Evolutionary conservation across 2,797 vertebrate species (phyloP), one percentile per base, ranked within the genome.

Genomic region (Microchirus variegatus): DNA sequence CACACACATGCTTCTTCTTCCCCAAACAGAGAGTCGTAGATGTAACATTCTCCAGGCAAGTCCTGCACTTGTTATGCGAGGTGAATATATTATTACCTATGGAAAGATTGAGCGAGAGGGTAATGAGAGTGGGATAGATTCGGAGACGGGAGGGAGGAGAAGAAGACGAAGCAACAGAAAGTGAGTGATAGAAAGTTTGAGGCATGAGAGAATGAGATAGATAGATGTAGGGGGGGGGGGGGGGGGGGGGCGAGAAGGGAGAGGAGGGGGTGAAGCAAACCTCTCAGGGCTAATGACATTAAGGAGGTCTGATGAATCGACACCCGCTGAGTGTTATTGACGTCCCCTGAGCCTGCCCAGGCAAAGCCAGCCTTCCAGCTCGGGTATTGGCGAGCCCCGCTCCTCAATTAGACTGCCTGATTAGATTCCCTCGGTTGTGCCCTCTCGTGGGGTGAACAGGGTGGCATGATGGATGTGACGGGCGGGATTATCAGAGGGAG

Each of bases 231-330:
- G 56, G 77, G 79, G 51, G 73, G 31, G 53, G 53, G 40, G 54
- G 75, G 72, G 71, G 56, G 77, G 79, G 53, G 26, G 15, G 9
- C 13, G 65, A 60, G 55, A 35, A 63, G 53, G 60, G 52, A 51
- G 43, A 57, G 43, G 59, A n/a, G 41, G 68, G 64, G 80, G 77
- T 70, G 75, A 83, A 77, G 91, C 90, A 82, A 84, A 91, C 89
- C 92, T 94, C 90, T 82, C 77, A 57, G 88, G 89, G 87, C 91
- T 94, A 93, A 95, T 92, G 94, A 86, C 89, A 90, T 94, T 93
- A 93, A 93, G 90, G 87, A 73, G 82, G 89, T 68, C 86, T 87
- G 92, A 90, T 93, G 88, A 93, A 92, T 86, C 91, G 94, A 89
- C 91, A 91, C 91, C 91, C 84, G 62, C 88, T 83, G 89, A 88